Evolutionary conservation across 2,888 invertebrate species (phyloP), one percentile per base, ranked within the genome.

Genomic region (Caenorhabditis imperialis): DNA sequence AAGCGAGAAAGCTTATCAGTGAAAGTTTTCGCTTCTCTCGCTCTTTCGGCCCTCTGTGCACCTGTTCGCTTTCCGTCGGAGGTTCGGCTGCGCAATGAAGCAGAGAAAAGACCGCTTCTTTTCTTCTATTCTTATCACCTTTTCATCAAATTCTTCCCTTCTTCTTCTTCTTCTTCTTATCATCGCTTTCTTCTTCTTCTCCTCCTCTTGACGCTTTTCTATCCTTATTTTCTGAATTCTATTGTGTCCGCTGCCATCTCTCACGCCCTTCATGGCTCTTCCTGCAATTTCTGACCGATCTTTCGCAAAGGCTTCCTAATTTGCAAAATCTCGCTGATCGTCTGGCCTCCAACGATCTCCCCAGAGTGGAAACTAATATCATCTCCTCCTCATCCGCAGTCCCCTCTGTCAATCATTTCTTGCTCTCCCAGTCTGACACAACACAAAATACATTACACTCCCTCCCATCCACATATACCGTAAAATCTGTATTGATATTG

Each of bases 351-450:
- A 22, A 18, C 25, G 22, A 33, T 38, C 20, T 25, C 38, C 18
- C 37, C 25, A 37, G n/a, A n/a, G n/a, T n/a, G n/a, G n/a, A n/a
- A n/a, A n/a, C n/a, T n/a, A n/a, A n/a, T n/a, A n/a, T 22, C 42
- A 25, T 51, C 30, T 27, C 38, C 42, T 42, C 30, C 22, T 30
- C 16, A 18, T 42, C 10, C 55, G 8, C 20, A 27, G 51, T 37
- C 45, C 40, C n/a, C 40, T 48, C 67, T 53, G 33, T 58, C 53
- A 61, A 42, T 61, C 50, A 50, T 42, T 50, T 51, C 60, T 16
- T 47, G 6, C 27, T 25, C 22, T 37, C 51, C 35, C n/a, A n/a
- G n/a, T n/a, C n/a, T n/a, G n/a, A n/a, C n/a, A n/a, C n/a, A n/a
- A n/a, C 57, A 40, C 53, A 45, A 42, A 48, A 51, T 20, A 54